Base-by-base conservation (phyloP, 2,888 invertebrate genomes). In the Drosophila hamatofila region DNA sequence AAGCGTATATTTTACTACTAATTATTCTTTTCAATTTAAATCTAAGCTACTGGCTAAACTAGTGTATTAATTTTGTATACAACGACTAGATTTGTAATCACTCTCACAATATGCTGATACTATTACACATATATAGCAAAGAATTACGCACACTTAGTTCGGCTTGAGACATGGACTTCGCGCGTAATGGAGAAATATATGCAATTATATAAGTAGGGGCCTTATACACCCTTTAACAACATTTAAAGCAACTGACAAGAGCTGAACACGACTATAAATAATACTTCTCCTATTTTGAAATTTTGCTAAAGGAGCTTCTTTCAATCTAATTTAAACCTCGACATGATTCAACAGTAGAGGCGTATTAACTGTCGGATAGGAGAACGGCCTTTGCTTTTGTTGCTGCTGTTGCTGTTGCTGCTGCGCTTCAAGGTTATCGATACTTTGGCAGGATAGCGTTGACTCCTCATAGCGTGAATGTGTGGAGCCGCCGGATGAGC, bases 331-430 rank as follows among this genome's bases (percentile, higher is more conserved):
- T 83, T 81, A 92, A 60, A 82, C 88, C 70, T 91, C 91, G 42
- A 91, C 88, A 73, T 93, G 92, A 82, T 92, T 92, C 60, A 90
- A 81, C 54, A 93, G 77, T 61, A 93, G 79, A 35, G 93, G 93
- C 27, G 93, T 93, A 56, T 91, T 91, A 49, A 89, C 92, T 46
- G 90, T 92, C 9, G 92, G 91, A 83, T 90, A 92, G 48, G 91
- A 90, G 25, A 89, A 88, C 3, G 91, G 91, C 37, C 92, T 87
- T 42, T 85, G 83, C 63, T 91, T 90, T 23, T 56, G 77, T 8
- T 80, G 83, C 51, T 89, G 77, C 9, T 80, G 83, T 49, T 89
- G 78, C n/a, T 56, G 75, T 11, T 80, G 83, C n/a, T 57, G 75
- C 12, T 80, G 83, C 16, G 78, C 73, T 4, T 80, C 77, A 14